phyloP scores from a whole-genome alignment of 2,888 invertebrate species.

The Dichetophora obliterata region DNA sequence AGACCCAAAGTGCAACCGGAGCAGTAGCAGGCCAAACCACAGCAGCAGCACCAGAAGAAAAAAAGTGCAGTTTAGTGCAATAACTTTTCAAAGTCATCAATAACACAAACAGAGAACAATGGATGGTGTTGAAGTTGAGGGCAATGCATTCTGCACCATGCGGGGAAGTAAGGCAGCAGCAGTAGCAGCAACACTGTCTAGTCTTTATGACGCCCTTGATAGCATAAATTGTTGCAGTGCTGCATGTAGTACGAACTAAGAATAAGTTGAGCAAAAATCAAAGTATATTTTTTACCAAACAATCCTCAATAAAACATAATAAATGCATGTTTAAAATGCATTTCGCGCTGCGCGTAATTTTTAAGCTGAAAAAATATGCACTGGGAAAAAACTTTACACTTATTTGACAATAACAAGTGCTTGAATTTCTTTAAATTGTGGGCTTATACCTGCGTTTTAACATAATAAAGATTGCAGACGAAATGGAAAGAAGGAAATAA shows the following conservation, averaged over 20 bases:
- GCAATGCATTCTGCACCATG: background rate
- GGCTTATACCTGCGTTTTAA: too few species aligned
- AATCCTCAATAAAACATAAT: background rate
- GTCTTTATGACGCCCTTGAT: slow-evolving; percentile 59
- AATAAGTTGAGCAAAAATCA: background rate
- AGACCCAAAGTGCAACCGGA: background rate
- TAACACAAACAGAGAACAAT: slow-evolving; percentile 43
- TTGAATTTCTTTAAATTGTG: too few species aligned
- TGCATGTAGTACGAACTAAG: slow-evolving; percentile 9
- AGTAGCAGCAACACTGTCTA: slow-evolving; percentile 46
- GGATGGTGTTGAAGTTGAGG: slow-evolving; percentile 8
- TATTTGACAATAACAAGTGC: too few species aligned
- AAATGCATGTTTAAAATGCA: too few species aligned
- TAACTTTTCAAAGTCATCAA: slow-evolving; percentile 52
- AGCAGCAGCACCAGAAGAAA: background rate
- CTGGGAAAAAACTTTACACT: too few species aligned
- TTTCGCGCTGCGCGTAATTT: too few species aligned
- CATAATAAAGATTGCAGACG: too few species aligned
- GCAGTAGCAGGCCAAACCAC: background rate
- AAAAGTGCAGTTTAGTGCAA: slow-evolving; percentile 45
- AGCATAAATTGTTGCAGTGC: slow-evolving; percentile 38
- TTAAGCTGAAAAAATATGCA: too few species aligned
- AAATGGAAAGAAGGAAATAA: too few species aligned
- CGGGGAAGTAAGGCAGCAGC: background rate
- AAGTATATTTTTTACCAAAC: slow-evolving; percentile 10